A percentile compares a stretch with the other conserved stretches of the same genome.
phyloP scores from a whole-genome alignment of 1,140 invertebrate genomes.

The Aphis gossypii region DNA sequence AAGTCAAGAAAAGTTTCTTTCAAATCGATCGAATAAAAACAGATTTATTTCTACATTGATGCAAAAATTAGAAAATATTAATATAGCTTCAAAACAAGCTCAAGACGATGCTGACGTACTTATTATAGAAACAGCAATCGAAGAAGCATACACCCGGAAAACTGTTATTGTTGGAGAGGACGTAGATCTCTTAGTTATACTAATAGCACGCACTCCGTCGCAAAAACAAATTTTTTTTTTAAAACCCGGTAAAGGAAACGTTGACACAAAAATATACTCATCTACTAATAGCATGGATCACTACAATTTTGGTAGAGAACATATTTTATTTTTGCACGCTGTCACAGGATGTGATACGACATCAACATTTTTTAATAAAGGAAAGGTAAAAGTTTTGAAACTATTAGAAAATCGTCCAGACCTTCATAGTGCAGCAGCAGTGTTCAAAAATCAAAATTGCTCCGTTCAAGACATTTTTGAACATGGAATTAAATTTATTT shows the following conservation, averaged over 20 bases:
- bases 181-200: too few species aligned
- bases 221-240: not conserved
- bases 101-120: too few species aligned
- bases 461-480: not conserved
- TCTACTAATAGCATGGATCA: not conserved
- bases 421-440: not conserved
- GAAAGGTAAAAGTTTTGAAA: conserved; percentile 9
- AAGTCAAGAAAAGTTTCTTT: too few species aligned
- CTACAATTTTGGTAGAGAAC: not conserved
- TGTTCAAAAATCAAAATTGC: not conserved
- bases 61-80: too few species aligned
- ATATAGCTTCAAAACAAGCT: not conserved
- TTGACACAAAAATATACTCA: not conserved
- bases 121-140: not conserved
- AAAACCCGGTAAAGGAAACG: not conserved
- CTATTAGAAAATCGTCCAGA: not conserved
- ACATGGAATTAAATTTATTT: conserved; percentile 2
- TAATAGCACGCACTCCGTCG: too few species aligned
- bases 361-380: conserved; percentile 9
- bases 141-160: too few species aligned
- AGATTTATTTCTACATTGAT: too few species aligned
- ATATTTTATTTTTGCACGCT: conserved; percentile 9
- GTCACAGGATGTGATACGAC: not conserved
- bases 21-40: too few species aligned
- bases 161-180: too few species aligned